Evolutionary conservation across 2,888 invertebrate species (phyloP).

Genomic region (Ametastegia equiseti): DNA sequence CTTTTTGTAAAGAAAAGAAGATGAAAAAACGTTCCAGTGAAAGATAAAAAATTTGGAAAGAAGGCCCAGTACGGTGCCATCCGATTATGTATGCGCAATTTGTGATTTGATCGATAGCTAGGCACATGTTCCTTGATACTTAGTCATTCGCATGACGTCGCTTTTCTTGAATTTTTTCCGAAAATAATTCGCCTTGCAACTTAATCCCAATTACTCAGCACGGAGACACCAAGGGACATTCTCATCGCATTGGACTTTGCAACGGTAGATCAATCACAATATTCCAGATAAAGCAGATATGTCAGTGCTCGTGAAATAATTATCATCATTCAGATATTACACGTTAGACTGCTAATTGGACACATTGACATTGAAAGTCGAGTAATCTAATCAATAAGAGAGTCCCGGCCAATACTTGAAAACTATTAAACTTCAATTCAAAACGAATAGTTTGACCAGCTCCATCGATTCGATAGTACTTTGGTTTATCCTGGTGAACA

Average conservation of each 20-base stretch:
- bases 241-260: not conserved
- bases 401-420: not conserved
- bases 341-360: not conserved
- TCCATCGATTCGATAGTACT: not conserved
- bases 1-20: too few species aligned
- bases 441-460: not conserved
- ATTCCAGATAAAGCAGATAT: not conserved
- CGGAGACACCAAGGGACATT: not conserved
- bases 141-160: not conserved
- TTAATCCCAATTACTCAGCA: not conserved
- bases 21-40: too few species aligned
- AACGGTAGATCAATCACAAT: not conserved
- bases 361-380: not conserved
- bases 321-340: not conserved
- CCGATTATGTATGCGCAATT: too few species aligned
- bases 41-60: too few species aligned
- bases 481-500: not conserved
- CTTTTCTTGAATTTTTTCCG: not conserved
- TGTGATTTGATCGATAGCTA: too few species aligned
- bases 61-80: too few species aligned
- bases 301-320: not conserved
- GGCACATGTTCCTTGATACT: not conserved
- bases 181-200: not conserved
- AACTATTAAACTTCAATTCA: not conserved
- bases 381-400: slow-evolving; percentile 11